Conservation (phyloP, 2,113 vertebrate species). For the Psittacus erithacus region DNA sequence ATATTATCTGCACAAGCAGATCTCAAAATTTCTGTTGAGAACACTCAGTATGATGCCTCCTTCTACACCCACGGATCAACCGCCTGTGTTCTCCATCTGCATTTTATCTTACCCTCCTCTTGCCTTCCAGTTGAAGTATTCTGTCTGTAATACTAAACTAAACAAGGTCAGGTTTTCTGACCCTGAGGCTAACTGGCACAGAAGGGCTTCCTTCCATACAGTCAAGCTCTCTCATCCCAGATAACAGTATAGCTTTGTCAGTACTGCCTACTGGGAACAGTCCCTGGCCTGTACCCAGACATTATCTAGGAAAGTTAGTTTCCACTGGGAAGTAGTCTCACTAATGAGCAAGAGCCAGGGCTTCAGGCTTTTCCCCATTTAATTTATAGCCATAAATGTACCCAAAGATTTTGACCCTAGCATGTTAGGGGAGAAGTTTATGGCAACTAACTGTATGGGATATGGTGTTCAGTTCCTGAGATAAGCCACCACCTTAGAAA, state of each 20-base stretch:
- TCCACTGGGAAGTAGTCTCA: not conserved
- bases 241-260: slow-evolving; percentile 62
- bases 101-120: not conserved
- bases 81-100: not conserved
- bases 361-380: not conserved
- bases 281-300: slow-evolving; percentile 13
- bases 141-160: slow-evolving; percentile 15
- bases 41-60: not conserved
- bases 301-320: slow-evolving; percentile 21
- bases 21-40: not conserved
- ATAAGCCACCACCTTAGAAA: not conserved
- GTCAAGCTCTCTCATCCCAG: not conserved
- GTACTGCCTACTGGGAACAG: slow-evolving; percentile 5
- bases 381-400: not conserved
- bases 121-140: not conserved
- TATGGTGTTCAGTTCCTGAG: not conserved
- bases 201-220: slow-evolving; percentile 26
- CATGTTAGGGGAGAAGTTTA: not conserved
- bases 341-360: not conserved
- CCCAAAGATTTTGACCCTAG: not conserved
- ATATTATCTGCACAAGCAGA: not conserved
- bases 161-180: slow-evolving; percentile 44
- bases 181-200: slow-evolving; percentile 39
- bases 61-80: not conserved
- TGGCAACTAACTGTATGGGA: not conserved